Base-by-base conservation (phyloP, 35 echinoderm and acorn worm genomes). In the Acanthaster planci region DNA sequence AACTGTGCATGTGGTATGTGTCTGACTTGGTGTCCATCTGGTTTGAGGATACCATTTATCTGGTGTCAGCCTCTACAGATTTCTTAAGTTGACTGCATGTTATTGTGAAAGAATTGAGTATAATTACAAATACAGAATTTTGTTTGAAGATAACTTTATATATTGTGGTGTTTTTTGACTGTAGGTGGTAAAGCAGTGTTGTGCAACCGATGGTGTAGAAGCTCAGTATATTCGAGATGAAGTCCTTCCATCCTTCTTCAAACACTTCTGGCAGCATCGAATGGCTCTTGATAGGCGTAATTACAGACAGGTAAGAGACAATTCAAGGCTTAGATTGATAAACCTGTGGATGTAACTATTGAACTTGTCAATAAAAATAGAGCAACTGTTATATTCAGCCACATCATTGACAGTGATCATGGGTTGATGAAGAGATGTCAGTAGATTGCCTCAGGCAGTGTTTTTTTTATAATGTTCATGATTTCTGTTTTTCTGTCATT, bases 261-360 rank as follows among this genome's bases (percentile, higher is more conserved):
- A 99, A 86, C 96, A 99, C 77, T 99, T 99, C 96, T 99, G 96
- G 96, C 96, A 99, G 55, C 96, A 99, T 60, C 77, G 96, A 40
- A 99, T 99, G 96, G 96, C 96, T 14, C 77, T 99, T 40, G 96
- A 99, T 51, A 86, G 96, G 37, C 76, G 96, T 18, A 99, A 99
- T 78, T 99, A 99, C 89, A 99, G 96, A 99, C 96, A 99, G 92
- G 96, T 99, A 31, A 87, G 64, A 82, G 2, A 3, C 1, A 68
- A 7, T 23, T 68, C 34, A 47, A n/a, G n/a, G n/a, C n/a, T n/a
- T n/a, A n/a, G n/a, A n/a, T n/a, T n/a, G n/a, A n/a, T n/a, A n/a
- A n/a, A n/a, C n/a, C n/a, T n/a, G n/a, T n/a, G 55, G 55, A n/a
- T 12, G 55, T n/a, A 57, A 14, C n/a, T 57, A 57, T 57, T 57